Conservation (phyloP, 2,113 vertebrate species). For the Muntiacus muntjak region DNA sequence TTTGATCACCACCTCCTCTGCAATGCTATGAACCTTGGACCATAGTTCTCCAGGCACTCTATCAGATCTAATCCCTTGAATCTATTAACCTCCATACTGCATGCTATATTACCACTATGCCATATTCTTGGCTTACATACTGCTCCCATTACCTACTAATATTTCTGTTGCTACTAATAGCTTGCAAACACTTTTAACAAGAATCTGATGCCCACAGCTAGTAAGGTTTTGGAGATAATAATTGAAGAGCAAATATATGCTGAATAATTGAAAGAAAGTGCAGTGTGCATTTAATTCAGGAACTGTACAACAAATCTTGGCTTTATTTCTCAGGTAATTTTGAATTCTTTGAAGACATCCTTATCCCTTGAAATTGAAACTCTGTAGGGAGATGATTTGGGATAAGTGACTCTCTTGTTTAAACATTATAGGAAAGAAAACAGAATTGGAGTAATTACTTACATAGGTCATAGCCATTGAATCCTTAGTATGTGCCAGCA, state of each 20-base stretch:
- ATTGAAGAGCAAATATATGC: neutral
- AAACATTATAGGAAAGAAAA: neutral
- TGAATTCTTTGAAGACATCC: neutral
- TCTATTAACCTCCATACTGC: neutral
- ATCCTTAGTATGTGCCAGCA: neutral
- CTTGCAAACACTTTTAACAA: no score
- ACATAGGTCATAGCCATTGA: neutral
- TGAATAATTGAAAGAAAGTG: neutral
- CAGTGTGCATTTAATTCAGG: neutral
- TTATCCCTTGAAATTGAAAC: neutral
- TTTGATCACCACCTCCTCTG: no score
- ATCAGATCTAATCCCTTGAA: no score
- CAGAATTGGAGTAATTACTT: neutral
- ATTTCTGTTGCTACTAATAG: neutral
- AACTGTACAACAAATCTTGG: neutral
- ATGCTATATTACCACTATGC: neutral
- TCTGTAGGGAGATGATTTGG: neutral
- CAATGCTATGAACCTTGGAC: no score
- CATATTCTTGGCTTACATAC: neutral
- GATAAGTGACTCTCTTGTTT: neutral
- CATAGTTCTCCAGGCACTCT: no score
- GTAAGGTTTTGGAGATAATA: fast-evolving
- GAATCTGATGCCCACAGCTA: neutral
- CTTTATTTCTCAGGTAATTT: neutral
- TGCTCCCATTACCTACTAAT: neutral